Conservation (phyloP, 2,113 vertebrate species). For the Ariopsis seemanni region DNA sequence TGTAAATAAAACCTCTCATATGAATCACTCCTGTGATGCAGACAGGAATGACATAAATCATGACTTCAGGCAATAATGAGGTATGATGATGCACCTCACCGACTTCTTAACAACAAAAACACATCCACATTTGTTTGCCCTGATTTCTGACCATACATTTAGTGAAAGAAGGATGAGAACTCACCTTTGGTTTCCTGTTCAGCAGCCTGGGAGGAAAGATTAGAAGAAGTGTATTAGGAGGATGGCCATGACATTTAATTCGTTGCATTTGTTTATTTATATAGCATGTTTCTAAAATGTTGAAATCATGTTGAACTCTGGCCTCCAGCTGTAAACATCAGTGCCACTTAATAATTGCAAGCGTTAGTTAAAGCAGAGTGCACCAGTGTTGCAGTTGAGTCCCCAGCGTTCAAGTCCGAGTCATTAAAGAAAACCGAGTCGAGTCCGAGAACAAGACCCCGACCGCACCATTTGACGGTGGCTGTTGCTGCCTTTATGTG, state of each 20-base stretch:
- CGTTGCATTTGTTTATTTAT: background rate
- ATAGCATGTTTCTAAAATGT: background rate
- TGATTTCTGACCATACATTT: background rate
- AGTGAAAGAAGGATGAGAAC: constrained; percentile 47
- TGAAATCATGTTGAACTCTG: too few relatives aligned
- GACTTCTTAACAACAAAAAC: background rate
- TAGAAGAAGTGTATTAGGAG: constrained; percentile 39
- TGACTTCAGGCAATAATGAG: background rate
- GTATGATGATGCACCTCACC: background rate
- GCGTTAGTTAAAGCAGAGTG: background rate
- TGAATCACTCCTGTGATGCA: background rate
- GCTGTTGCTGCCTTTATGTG: too few relatives aligned
- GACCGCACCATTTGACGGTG: too few relatives aligned
- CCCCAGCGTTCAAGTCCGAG: too few relatives aligned
- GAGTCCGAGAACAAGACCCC: too few relatives aligned
- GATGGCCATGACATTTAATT: background rate
- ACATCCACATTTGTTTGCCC: background rate
- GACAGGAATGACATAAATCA: background rate
- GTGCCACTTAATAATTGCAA: background rate
- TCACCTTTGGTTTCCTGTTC: constrained; percentile 99
- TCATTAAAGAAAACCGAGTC: too few relatives aligned
- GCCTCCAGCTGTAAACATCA: background rate
- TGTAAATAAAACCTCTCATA: background rate
- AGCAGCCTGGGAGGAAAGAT: constrained; percentile 82
- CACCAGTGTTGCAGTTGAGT: background rate